Percentiles rank a stretch among this genome's conserved stretches.
phyloP scores from a whole-genome alignment of 2,797 vertebrate genomes.

The Knipowitschia caucasica region DNA sequence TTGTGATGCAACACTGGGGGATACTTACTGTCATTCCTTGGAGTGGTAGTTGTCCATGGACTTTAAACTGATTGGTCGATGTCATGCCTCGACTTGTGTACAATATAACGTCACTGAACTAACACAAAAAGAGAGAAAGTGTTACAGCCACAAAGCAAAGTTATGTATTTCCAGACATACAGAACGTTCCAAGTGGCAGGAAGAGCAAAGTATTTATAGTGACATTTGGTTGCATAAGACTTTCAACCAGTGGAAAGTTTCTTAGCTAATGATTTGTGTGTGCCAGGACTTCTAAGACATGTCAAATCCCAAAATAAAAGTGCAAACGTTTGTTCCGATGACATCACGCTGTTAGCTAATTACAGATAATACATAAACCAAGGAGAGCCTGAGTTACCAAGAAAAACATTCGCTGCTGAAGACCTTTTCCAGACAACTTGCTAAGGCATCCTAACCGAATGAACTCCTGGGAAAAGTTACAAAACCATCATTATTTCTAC shows the following conservation, averaged over 20 bases:
- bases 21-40: slow-evolving; percentile 91
- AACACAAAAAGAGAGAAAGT: slow-evolving; percentile 8
- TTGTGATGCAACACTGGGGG: no score
- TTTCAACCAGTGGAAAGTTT: slow-evolving; percentile 8
- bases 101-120: slow-evolving; percentile 93
- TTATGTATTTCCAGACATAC: not conserved
- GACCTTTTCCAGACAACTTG: slow-evolving; percentile 96
- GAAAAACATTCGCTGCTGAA: slow-evolving; percentile 99
- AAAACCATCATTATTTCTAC: not conserved
- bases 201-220: not conserved
- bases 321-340: slow-evolving; percentile 23
- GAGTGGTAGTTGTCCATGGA: slow-evolving; percentile 90
- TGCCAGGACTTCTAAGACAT: slow-evolving; percentile 25
- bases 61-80: slow-evolving; percentile 92
- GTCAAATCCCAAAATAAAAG: slow-evolving; percentile 21
- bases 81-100: slow-evolving; percentile 95
- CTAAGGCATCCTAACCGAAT: slow-evolving; percentile 96
- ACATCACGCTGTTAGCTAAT: slow-evolving; percentile 36
- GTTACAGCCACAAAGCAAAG: not conserved
- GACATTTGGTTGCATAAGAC: not conserved
- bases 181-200: not conserved
- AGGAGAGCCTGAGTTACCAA: slow-evolving; percentile 77
- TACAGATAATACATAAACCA: slow-evolving; percentile 22
- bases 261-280: slow-evolving; percentile 10
- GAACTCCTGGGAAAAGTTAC: slow-evolving; percentile 83